Conservation (phyloP, 2,797 vertebrate genomes). For the Astyanax mexicanus region DNA sequence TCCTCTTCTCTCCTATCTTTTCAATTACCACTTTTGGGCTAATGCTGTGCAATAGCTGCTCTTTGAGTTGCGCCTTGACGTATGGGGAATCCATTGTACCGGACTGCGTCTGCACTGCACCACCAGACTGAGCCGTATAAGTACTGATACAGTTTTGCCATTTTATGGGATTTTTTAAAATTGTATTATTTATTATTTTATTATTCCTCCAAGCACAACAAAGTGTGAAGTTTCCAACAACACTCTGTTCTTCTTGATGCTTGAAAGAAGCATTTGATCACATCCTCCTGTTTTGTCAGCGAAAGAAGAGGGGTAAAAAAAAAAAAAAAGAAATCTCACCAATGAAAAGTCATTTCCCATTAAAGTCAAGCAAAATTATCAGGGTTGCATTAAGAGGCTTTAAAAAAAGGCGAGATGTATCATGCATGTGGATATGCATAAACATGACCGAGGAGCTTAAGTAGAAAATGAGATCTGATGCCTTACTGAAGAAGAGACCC, state of each 20-base stretch:
- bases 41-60: constrained; percentile 24
- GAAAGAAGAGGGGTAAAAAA: constrained; percentile 39
- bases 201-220: constrained; percentile 48
- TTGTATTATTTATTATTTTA: not conserved
- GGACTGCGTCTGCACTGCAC: constrained; percentile 6
- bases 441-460: constrained; percentile 88
- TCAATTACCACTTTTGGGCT: constrained; percentile 43
- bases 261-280: constrained; percentile 80
- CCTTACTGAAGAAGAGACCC: constrained; percentile 78
- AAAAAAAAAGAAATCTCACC: constrained; percentile 62
- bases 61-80: constrained; percentile 8
- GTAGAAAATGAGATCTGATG: constrained; percentile 89
- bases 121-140: constrained; percentile 17
- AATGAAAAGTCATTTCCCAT: constrained; percentile 80
- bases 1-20: constrained; percentile 19
- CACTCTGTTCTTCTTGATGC: constrained; percentile 78
- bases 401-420: constrained; percentile 78
- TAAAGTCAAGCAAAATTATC: constrained; percentile 84
- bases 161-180: constrained; percentile 37
- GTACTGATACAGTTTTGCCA: constrained; percentile 46
- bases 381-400: constrained; percentile 81
- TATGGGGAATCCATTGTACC: constrained; percentile 1
- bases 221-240: constrained; percentile 77
- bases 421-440: constrained; percentile 88
- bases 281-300: constrained; percentile 74